Percentiles rank a stretch among this genome's conserved stretches.
Conservation (phyloP, 2,888 invertebrate genomes). For the Drosophila gaucha region DNA sequence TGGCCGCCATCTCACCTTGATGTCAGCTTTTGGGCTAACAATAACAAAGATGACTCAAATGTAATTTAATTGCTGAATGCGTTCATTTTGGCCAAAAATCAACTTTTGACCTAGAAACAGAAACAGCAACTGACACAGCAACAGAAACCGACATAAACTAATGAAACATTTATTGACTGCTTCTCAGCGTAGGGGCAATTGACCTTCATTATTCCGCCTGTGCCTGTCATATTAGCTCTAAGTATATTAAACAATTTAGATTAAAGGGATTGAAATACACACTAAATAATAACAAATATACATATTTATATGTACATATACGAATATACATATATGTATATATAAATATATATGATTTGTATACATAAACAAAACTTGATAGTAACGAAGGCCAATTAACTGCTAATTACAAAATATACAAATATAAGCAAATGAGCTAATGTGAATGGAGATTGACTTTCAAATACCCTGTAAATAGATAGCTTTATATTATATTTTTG, state of each 20-base stretch:
- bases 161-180: slow-evolving; percentile 26
- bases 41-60: slow-evolving; percentile 64
- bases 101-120: slow-evolving; percentile 51
- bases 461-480: neutral
- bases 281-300: slow-evolving; percentile 17
- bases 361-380: slow-evolving; percentile 52
- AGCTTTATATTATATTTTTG: too few relatives aligned
- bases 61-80: slow-evolving; percentile 56
- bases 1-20: slow-evolving; percentile 55
- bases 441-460: too few relatives aligned
- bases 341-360: neutral
- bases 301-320: neutral
- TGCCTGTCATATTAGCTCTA: too few relatives aligned
- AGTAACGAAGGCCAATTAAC: slow-evolving; percentile 64
- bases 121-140: slow-evolving; percentile 12
- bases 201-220: slow-evolving; percentile 54
- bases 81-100: slow-evolving; percentile 39
- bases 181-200: slow-evolving; percentile 1
- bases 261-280: slow-evolving; percentile 41
- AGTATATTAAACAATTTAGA: slow-evolving; percentile 22
- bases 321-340: neutral
- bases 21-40: slow-evolving; percentile 39
- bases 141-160: slow-evolving; percentile 18
- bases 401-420: slow-evolving; percentile 34
- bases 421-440: slow-evolving; percentile 20